These are phyloP conservation scores for Deroptyus accipitrinus DNA, from an alignment of 2,113 vertebrate genomes.

Conservation along the genomic window DNA sequence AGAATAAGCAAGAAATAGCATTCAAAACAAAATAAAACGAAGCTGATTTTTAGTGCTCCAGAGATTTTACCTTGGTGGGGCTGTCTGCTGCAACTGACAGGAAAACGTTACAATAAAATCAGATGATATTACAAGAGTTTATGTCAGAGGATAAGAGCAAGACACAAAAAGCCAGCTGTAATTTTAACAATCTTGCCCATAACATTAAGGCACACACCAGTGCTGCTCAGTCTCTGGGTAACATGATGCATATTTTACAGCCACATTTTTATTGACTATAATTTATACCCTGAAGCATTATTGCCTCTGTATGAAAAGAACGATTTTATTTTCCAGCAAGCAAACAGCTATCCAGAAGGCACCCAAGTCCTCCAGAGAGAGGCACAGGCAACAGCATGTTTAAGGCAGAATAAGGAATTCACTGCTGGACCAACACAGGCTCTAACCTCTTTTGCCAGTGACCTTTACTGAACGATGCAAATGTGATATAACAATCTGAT, in stretches of 20 bases:
- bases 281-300: conserved; percentile 12
- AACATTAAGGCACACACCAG: neutral
- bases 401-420: conserved; percentile 4
- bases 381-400: neutral
- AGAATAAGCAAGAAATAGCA: neutral
- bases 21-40: neutral
- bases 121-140: neutral
- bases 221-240: neutral
- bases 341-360: conserved; percentile 6
- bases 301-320: neutral
- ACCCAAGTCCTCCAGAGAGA: neutral
- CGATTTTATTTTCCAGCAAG: neutral
- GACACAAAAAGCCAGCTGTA: conserved; percentile 28
- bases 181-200: neutral
- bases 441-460: neutral
- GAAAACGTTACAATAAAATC: conserved; percentile 10
- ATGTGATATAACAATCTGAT: neutral
- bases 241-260: conserved; percentile 10
- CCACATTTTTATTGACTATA: neutral
- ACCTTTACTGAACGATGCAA: neutral
- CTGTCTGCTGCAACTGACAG: neutral
- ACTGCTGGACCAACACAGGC: neutral
- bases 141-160: neutral
- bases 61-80: neutral
- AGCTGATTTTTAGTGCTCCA: neutral